phyloP scores from a whole-genome alignment of 1,140 invertebrate species.

The Zaprionus lachaisei region DNA sequence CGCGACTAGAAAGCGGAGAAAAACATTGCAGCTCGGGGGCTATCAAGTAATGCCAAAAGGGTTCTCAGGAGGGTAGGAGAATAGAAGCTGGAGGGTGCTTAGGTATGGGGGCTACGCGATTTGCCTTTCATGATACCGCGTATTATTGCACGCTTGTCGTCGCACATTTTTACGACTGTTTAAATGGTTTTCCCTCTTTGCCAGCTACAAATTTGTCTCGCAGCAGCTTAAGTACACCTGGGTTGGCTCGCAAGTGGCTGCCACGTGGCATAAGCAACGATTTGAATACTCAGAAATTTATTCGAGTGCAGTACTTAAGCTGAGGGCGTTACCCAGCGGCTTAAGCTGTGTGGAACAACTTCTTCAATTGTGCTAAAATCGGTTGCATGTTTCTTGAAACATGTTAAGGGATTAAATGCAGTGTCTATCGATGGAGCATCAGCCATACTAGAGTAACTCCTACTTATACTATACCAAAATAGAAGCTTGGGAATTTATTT shows the following conservation, averaged over 20 bases:
- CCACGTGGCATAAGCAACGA: slow-evolving; percentile 2
- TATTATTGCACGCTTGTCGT: slow-evolving; percentile 71
- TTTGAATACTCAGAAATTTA: slow-evolving; percentile 8
- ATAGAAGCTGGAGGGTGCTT: not conserved
- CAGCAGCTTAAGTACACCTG: slow-evolving; percentile 11
- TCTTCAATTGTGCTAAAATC: not conserved
- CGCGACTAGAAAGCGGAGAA: slow-evolving; percentile 49
- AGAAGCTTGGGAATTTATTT: not conserved
- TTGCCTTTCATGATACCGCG: slow-evolving; percentile 64
- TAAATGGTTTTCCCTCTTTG: slow-evolving; percentile 75
- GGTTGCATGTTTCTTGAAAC: not conserved
- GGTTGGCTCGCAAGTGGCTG: not conserved
- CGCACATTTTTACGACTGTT: slow-evolving; percentile 78
- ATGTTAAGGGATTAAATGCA: not conserved
- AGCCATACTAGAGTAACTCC: no score
- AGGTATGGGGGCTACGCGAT: slow-evolving; percentile 39
- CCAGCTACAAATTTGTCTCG: slow-evolving; percentile 63
- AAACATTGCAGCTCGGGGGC: slow-evolving; percentile 20
- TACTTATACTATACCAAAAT: no score
- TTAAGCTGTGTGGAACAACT: not conserved
- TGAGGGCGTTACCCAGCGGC: not conserved
- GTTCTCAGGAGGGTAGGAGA: not conserved
- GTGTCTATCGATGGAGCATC: no score
- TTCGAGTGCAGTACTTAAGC: slow-evolving; percentile 5
- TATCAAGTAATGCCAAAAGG: slow-evolving; percentile 46